These are phyloP conservation scores for Campoletis raptor DNA, from an alignment of 2,888 invertebrate species.

Conservation along the genomic window DNA sequence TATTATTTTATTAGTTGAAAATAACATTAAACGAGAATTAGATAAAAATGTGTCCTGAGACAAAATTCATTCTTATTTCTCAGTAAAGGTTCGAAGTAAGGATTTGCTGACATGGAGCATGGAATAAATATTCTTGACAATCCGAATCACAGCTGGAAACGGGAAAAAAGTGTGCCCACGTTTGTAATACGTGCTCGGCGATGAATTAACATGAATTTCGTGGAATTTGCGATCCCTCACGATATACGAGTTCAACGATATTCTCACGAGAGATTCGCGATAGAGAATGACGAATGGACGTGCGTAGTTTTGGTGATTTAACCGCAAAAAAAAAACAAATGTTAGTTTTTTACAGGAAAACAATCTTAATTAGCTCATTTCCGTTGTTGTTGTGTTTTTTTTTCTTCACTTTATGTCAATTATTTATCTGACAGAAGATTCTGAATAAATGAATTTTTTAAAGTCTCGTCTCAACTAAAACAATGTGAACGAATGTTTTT, in stretches of 20 bases:
- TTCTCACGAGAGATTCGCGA: slow-evolving; percentile 41
- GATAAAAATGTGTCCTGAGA: background rate
- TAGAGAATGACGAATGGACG: slow-evolving; percentile 36
- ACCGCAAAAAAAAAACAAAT: background rate
- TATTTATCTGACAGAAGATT: background rate
- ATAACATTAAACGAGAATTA: background rate
- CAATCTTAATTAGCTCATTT: background rate
- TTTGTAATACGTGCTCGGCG: slow-evolving; percentile 41
- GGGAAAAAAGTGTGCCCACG: slow-evolving; percentile 22
- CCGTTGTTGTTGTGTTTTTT: background rate
- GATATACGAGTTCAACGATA: background rate
- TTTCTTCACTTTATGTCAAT: background rate
- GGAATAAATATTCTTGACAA: slow-evolving; percentile 27
- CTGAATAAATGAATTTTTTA: background rate
- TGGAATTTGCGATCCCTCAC: slow-evolving; percentile 36
- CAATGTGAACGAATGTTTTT: background rate
- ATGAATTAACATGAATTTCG: slow-evolving; percentile 49
- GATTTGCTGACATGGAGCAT: background rate
- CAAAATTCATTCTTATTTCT: slow-evolving; percentile 10
- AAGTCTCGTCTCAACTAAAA: no score
- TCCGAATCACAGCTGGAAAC: slow-evolving; percentile 1
- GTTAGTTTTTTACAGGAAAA: slow-evolving; percentile 22
- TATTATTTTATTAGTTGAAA: background rate
- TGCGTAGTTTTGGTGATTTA: slow-evolving; percentile 44
- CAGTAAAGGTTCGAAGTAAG: background rate